Evolutionary conservation across 2,888 invertebrate species (phyloP).

Genomic region (Drosophila borborema): DNA sequence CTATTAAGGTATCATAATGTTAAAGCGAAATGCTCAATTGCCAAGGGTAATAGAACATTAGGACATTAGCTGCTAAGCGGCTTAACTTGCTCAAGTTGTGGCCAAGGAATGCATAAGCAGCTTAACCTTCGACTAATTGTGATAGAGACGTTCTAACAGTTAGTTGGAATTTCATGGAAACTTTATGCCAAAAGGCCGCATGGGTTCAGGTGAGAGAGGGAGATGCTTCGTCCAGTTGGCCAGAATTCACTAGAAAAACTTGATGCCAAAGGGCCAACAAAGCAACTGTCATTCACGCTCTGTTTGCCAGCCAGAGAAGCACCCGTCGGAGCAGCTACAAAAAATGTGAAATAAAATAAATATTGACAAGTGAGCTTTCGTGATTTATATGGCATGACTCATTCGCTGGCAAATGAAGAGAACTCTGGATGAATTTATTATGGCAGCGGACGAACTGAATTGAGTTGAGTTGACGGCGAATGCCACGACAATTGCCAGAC

Average conservation of each 20-base stretch:
- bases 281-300: slow-evolving; percentile 43
- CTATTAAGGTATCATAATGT: neutral
- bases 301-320: slow-evolving; percentile 31
- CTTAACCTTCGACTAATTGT: neutral
- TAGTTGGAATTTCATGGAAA: neutral
- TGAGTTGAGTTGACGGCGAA: slow-evolving; percentile 14
- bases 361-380: slow-evolving; percentile 70
- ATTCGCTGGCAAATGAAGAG: slow-evolving; percentile 43
- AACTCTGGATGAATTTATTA: slow-evolving; percentile 48
- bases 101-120: slow-evolving; percentile 3
- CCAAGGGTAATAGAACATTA: neutral
- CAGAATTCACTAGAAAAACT: neutral
- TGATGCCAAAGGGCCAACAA: slow-evolving; percentile 16
- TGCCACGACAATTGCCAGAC: slow-evolving; percentile 67
- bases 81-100: slow-evolving; percentile 15
- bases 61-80: slow-evolving; percentile 16
- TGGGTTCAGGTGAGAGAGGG: neutral
- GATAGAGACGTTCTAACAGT: neutral
- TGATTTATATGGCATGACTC: slow-evolving; percentile 78
- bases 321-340: slow-evolving; percentile 10
- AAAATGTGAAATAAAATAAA: slow-evolving; percentile 71
- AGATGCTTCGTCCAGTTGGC: neutral
- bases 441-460: slow-evolving; percentile 8
- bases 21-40: neutral
- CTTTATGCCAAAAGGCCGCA: neutral